phyloP scores from a whole-genome alignment of 2,888 invertebrate genomes.

The Aethes cnicana region DNA sequence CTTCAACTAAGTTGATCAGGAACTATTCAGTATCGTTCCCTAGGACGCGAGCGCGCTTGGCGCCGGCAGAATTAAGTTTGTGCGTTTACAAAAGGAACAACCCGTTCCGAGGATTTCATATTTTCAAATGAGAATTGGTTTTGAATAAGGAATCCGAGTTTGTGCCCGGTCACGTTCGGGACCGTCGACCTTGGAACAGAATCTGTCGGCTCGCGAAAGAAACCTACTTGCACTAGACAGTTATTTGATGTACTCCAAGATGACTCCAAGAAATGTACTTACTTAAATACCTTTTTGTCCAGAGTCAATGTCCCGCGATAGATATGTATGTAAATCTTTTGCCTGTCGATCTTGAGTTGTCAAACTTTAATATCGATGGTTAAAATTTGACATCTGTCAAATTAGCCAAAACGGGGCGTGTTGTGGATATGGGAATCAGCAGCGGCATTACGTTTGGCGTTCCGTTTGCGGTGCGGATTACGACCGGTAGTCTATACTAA shows the following conservation, averaged over 20 bases:
- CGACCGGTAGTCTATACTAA: too few species aligned
- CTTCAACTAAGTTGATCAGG: background rate
- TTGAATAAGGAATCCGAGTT: slow-evolving; percentile 60
- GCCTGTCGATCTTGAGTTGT: too few species aligned
- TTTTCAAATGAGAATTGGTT: slow-evolving; percentile 72
- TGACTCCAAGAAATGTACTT: background rate
- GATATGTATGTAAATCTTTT: too few species aligned
- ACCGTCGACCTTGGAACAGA: slow-evolving; percentile 31
- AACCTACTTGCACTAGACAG: background rate
- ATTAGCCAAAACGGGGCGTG: too few species aligned
- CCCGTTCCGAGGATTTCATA: slow-evolving; percentile 74
- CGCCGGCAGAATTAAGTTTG: slow-evolving; percentile 10
- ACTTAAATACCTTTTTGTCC: too few species aligned
- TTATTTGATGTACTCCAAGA: background rate
- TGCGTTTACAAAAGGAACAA: slow-evolving; percentile 41
- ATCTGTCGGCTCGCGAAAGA: slow-evolving; percentile 20
- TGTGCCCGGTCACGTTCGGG: slow-evolving; percentile 68
- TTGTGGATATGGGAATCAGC: too few species aligned
- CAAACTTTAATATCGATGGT: too few species aligned
- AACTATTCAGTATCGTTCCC: background rate
- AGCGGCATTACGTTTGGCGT: too few species aligned
- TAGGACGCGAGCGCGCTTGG: slow-evolving; percentile 11
- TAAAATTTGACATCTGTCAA: too few species aligned
- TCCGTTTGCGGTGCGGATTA: too few species aligned
- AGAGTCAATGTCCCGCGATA: too few species aligned